These are phyloP conservation scores for Lepidocolaptes lacrymiger DNA, from an alignment of 2,797 vertebrate genomes.

Conservation along the genomic window DNA sequence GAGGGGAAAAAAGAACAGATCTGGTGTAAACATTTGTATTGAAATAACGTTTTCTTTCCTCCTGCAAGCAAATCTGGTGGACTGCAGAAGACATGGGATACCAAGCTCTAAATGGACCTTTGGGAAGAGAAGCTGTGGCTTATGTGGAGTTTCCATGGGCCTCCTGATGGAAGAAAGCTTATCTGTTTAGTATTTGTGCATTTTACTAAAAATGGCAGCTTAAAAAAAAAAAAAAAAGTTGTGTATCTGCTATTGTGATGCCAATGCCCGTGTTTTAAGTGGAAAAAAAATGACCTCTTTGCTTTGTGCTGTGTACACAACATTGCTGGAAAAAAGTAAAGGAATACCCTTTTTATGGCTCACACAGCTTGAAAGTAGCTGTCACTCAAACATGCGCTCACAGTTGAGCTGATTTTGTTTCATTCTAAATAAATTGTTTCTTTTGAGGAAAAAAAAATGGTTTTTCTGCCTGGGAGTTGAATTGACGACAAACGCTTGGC, in stretches of 20 bases:
- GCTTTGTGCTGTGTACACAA: slow-evolving; percentile 97
- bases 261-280: slow-evolving; percentile 96
- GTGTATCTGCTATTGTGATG: slow-evolving; percentile 97
- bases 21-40: slow-evolving; percentile 76
- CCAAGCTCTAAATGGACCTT: slow-evolving; percentile 80
- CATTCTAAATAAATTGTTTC: slow-evolving; percentile 99
- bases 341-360: slow-evolving; percentile 89
- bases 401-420: slow-evolving; percentile 95
- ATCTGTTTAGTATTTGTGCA: slow-evolving; percentile 91
- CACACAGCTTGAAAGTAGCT: slow-evolving; percentile 92
- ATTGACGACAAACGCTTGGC: slow-evolving; percentile 89
- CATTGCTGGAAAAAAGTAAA: slow-evolving; percentile 92
- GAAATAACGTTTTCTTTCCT: slow-evolving; percentile 79
- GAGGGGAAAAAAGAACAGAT: background rate
- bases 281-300: slow-evolving; percentile 90
- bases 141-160: slow-evolving; percentile 79
- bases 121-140: slow-evolving; percentile 81
- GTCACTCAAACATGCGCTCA: slow-evolving; percentile 92
- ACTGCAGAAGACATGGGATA: slow-evolving; percentile 77
- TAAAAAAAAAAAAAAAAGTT: slow-evolving; percentile 82
- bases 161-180: slow-evolving; percentile 86
- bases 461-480: slow-evolving; percentile 97
- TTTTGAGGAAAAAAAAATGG: slow-evolving; percentile 91
- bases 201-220: slow-evolving; percentile 92
- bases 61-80: slow-evolving; percentile 79